Conservation (phyloP, 2,888 invertebrate species). For the Himalopsyche kuldschensis region DNA sequence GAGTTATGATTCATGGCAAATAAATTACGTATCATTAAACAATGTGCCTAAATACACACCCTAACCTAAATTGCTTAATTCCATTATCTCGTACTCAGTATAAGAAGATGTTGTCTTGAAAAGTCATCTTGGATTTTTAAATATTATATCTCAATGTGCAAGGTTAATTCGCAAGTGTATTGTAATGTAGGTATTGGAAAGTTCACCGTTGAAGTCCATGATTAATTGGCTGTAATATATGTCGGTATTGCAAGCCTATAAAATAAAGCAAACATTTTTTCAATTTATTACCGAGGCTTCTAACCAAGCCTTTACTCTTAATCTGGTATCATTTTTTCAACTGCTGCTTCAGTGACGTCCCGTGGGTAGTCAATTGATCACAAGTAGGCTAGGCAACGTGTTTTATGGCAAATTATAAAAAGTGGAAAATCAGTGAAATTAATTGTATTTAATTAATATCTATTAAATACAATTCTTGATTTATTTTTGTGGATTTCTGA, state of each 20-base stretch:
- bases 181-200: not conserved
- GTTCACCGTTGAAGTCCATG: not conserved
- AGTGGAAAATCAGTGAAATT: too few relatives aligned
- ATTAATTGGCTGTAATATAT: not conserved
- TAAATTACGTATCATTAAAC: too few relatives aligned
- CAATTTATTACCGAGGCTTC: not conserved
- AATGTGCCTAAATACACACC: too few relatives aligned
- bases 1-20: too few relatives aligned
- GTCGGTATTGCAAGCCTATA: not conserved
- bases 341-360: not conserved
- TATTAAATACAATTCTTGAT: too few relatives aligned
- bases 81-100: too few relatives aligned
- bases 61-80: too few relatives aligned
- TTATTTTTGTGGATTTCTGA: too few relatives aligned
- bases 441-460: too few relatives aligned
- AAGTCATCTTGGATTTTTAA: not conserved
- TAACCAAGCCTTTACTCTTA: not conserved
- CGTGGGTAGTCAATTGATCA: too few relatives aligned
- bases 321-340: not conserved
- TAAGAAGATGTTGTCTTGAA: not conserved
- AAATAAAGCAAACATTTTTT: not conserved
- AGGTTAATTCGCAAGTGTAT: not conserved
- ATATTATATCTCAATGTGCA: not conserved
- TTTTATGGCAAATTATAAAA: too few relatives aligned
- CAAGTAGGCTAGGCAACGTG: too few relatives aligned